Evolutionary conservation across 2,113 vertebrate species (phyloP).

Genomic region (Coturnix japonica): DNA sequence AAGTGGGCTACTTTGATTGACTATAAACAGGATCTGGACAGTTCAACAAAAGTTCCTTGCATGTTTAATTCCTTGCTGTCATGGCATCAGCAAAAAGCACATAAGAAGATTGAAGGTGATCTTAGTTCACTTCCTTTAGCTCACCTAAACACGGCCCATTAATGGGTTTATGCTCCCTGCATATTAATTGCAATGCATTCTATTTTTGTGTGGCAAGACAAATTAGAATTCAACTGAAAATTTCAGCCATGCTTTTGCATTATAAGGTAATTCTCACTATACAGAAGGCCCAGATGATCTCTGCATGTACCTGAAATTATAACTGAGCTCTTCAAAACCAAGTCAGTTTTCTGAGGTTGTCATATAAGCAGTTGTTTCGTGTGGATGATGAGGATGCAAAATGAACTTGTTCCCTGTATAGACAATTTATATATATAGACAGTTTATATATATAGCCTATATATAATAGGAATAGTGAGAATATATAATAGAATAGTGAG

Average conservation of each 20-base stretch:
- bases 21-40: conserved; percentile 63
- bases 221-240: not conserved
- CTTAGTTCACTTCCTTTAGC: conserved; percentile 38
- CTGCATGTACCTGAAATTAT: not conserved
- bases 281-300: not conserved
- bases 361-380: not conserved
- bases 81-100: conserved; percentile 21
- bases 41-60: conserved; percentile 58
- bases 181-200: conserved; percentile 31
- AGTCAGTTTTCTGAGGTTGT: not conserved
- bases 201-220: not conserved
- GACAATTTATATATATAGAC: too few relatives aligned
- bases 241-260: not conserved
- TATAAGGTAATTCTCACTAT: not conserved
- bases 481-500: too few relatives aligned
- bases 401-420: not conserved
- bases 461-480: too few relatives aligned
- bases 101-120: conserved; percentile 39
- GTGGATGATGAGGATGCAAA: not conserved
- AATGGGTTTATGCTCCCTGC: conserved; percentile 32
- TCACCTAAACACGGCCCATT: conserved; percentile 35
- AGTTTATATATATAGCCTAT: not conserved
- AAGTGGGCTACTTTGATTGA: conserved; percentile 47
- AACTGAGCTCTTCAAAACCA: not conserved
- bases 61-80: conserved; percentile 65